Evolutionary conservation across 2,888 invertebrate species (phyloP).

Genomic region (Cordylochernes scorpioides): DNA sequence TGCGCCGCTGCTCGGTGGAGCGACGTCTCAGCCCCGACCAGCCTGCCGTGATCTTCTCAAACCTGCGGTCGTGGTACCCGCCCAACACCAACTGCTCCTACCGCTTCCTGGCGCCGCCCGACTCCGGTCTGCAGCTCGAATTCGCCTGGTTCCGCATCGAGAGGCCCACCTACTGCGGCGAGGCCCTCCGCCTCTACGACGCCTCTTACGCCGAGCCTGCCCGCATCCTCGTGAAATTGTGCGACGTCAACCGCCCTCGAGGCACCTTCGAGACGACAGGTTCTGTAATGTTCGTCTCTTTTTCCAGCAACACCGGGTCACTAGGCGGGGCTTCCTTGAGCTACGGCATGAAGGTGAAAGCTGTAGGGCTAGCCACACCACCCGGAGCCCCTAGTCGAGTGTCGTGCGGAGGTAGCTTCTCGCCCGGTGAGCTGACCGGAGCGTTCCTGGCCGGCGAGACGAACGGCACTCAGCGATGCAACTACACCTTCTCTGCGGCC

Average conservation of each 20-base stretch:
- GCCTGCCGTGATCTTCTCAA: conserved; percentile 8
- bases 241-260: conserved; percentile 36
- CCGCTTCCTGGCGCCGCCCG: conserved; percentile 29
- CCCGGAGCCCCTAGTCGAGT: conserved; percentile 3
- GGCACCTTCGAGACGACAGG: conserved; percentile 12
- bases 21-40: conserved; percentile 6
- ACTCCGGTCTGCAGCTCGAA: conserved; percentile 62
- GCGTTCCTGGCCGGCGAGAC: conserved; percentile 2
- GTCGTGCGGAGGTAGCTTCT: conserved; percentile 5
- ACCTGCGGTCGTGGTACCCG: conserved; percentile 41
- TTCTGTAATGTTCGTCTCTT: conserved; percentile 12
- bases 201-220: conserved; percentile 64
- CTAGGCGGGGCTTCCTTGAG: conserved; percentile 61
- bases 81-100: conserved; percentile 76
- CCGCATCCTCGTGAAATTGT: conserved; percentile 69
- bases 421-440: conserved; percentile 5
- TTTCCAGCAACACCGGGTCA: conserved; percentile 53
- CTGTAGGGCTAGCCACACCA: conserved; percentile 5
- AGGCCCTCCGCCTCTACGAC: conserved; percentile 53
- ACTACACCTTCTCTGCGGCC: conserved; percentile 16
- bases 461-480: conserved; percentile 7
- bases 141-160: conserved; percentile 29
- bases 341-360: conserved; percentile 13
- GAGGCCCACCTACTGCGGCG: conserved; percentile 13
- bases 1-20: conserved; percentile 11